Conservation (phyloP, 2,888 invertebrate species). For the Coenonympha arcania region DNA sequence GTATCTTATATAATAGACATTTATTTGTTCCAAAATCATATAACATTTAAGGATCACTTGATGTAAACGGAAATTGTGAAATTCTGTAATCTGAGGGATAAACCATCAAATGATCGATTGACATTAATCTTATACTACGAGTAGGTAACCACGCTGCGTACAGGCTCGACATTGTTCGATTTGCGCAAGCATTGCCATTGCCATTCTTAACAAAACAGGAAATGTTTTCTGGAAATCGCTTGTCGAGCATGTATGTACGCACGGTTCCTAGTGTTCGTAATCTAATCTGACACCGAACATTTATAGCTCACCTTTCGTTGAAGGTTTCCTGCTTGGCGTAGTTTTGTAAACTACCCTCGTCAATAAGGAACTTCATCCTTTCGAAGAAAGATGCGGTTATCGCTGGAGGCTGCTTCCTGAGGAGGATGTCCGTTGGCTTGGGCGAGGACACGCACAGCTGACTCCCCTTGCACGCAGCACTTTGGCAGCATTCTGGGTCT, state of each 20-base stretch:
- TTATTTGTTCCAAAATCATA: slow-evolving; percentile 23
- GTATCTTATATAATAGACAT: slow-evolving; percentile 59
- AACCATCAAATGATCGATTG: slow-evolving; percentile 21
- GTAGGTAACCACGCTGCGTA: neutral
- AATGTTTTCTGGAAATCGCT: neutral
- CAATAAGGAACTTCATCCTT: slow-evolving; percentile 97
- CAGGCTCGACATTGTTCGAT: neutral
- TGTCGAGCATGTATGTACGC: neutral
- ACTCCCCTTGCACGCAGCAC: slow-evolving; percentile 85
- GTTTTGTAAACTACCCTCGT: slow-evolving; percentile 97
- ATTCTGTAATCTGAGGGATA: too few relatives aligned
- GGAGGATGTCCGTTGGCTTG: slow-evolving; percentile 95
- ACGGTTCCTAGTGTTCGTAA: too few relatives aligned
- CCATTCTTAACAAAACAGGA: neutral
- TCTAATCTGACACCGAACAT: slow-evolving; percentile 57
- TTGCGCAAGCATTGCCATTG: neutral
- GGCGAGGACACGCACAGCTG: slow-evolving; percentile 95
- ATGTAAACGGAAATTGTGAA: slow-evolving; percentile 22
- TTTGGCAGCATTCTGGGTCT: slow-evolving; percentile 97
- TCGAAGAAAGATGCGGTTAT: slow-evolving; percentile 99
- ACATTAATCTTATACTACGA: slow-evolving; percentile 1
- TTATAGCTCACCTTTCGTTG: slow-evolving; percentile 90
- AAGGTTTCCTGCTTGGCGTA: slow-evolving; percentile 96
- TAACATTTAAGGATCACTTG: slow-evolving; percentile 31
- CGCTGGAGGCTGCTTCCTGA: slow-evolving; percentile 95